Evolutionary conservation across 2,888 invertebrate species (phyloP), one percentile per base, ranked within the genome.

Genomic region (Xestobium rufovillosum): DNA sequence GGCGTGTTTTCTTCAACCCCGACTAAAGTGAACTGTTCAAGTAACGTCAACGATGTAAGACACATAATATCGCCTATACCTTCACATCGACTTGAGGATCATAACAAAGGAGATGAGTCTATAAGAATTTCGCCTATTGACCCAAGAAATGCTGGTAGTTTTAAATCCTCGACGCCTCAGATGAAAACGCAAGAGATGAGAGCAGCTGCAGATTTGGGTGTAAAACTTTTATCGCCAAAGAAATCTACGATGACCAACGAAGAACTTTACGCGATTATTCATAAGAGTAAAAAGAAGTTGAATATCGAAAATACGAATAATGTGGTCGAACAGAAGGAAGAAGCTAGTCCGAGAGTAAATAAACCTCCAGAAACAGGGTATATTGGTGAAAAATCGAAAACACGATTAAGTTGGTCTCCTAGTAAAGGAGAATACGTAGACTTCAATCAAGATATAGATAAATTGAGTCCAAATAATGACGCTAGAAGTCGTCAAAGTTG

Each of bases 241-340:
- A 80, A 78, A 60, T 79, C 80, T 2, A 77, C 78, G 0, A 81
- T 84, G 79, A 79, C 79, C n/a, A 81, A 82, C 48, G 83, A 84
- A 56, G 82, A 84, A 59, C 64, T 84, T 2, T 83, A 81, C 54
- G 80, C 83, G 2, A 80, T 80, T 10, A 83, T 84, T 45, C 83
- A 84, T 57, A 82, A 82, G 60, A 81, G 80, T 49, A 83, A 83
- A 57, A 80, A 79, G 62, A 76, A 77, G 56, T 68, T 82, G 35
- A 82, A 81, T 48, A 81, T 83, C 32, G 75, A 71, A 56, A 73
- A 74, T 38, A 68, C 68, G 10, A 57, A 61, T 3, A 63, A 70
- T 31, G 10, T 2, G 4, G 3, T 15, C 39, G 9, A n/a, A 1
- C 31, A 30, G 8, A 3, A 42, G 40, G 29, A 38, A 31, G 34